Evolutionary conservation across 2,113 vertebrate genomes (phyloP).

Genomic region (Delphinus delphis): DNA sequence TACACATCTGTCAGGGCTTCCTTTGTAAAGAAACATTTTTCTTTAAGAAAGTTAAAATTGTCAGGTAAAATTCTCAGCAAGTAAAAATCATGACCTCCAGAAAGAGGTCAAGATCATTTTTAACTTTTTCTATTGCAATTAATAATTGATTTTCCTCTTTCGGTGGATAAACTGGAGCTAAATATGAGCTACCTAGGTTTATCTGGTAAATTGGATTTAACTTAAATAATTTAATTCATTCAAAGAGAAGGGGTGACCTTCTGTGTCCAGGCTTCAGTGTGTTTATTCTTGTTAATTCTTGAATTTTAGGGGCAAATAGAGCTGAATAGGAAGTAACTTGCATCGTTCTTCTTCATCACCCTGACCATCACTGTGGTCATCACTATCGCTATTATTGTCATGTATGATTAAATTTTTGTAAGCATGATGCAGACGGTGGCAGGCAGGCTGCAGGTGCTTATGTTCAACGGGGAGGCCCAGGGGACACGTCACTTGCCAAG

Average conservation of each 20-base stretch:
- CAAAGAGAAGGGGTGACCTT: background rate
- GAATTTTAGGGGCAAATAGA: background rate
- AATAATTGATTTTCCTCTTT: background rate
- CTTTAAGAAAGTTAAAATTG: background rate
- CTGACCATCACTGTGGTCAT: rapidly evolving
- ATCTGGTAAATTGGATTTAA: background rate
- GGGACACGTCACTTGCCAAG: background rate
- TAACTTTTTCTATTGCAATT: background rate
- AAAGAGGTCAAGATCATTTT: background rate
- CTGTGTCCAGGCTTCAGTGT: background rate
- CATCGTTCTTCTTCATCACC: background rate
- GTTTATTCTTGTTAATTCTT: background rate
- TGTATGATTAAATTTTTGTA: background rate
- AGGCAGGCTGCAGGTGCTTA: too few species aligned
- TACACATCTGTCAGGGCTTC: constrained; percentile 40
- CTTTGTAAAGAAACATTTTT: background rate
- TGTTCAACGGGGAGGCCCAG: rapidly evolving
- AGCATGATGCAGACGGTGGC: rapidly evolving
- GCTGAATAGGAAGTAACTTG: rapidly evolving
- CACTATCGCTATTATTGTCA: rapidly evolving
- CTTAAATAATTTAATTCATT: background rate
- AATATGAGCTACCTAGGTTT: background rate
- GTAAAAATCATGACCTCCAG: background rate
- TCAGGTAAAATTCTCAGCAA: background rate
- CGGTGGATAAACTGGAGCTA: background rate